Percentiles rank a stretch among this genome's conserved stretches.
Evolutionary conservation across 2,888 invertebrate genomes (phyloP).

Genomic region (Drosophila subsilvestris): DNA sequence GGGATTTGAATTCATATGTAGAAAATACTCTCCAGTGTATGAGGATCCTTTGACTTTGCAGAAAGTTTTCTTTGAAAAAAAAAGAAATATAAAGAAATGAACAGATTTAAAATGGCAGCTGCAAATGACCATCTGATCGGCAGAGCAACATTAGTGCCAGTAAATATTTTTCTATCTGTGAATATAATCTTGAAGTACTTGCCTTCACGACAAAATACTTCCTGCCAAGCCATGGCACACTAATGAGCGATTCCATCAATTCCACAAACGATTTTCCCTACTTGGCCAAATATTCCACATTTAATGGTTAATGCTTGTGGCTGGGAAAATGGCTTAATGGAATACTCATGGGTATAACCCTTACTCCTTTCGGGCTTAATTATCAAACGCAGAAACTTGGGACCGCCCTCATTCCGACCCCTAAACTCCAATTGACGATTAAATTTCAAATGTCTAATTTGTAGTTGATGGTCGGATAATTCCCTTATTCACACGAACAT

Average conservation of each 20-base stretch:
- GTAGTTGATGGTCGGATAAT: conserved; percentile 52
- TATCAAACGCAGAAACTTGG: conserved; percentile 3
- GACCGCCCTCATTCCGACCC: not conserved
- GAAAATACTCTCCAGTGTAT: not conserved
- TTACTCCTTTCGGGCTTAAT: conserved; percentile 16
- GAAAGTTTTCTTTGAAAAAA: too few species aligned
- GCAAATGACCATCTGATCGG: too few species aligned
- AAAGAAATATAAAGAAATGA: too few species aligned
- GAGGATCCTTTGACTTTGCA: too few species aligned
- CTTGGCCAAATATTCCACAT: conserved; percentile 23
- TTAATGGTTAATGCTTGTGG: conserved; percentile 18
- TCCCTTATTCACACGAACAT: conserved; percentile 29
- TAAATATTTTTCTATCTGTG: not conserved
- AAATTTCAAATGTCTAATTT: conserved; percentile 62
- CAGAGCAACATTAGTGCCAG: too few species aligned
- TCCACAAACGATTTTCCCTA: conserved; percentile 5
- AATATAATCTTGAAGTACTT: too few species aligned
- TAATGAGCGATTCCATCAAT: conserved; percentile 1
- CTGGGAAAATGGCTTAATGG: not conserved
- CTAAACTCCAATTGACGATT: conserved; percentile 57
- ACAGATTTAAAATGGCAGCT: too few species aligned
- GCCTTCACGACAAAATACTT: not conserved
- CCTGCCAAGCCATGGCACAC: not conserved
- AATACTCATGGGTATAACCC: conserved; percentile 9
- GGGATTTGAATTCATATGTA: not conserved